Evolutionary conservation across 2,797 vertebrate species (phyloP), one percentile per base, ranked within the genome.

Genomic region (Coilia nasus): DNA sequence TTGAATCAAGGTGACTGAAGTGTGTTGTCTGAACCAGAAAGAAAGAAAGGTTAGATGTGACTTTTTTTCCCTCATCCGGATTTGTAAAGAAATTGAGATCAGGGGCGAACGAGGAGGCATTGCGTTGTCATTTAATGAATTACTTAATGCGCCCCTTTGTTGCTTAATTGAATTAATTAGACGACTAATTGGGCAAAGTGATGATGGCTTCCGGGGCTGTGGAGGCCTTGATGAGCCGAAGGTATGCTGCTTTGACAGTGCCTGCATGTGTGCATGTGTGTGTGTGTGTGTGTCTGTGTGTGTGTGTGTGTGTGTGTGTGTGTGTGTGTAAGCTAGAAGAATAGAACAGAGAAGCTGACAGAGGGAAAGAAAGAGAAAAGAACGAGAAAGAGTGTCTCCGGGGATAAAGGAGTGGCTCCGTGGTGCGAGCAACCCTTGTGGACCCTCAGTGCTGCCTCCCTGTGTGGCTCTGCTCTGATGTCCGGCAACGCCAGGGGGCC

Each of bases 141-240:
- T 83, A 88, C 89, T 91, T 92, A 92, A 91, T 90, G 89, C 86
- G 41, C 90, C 88, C 89, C 92, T 92, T 81, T 81, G 84, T 90
- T 91, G 88, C 90, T 90, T 90, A 89, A 92, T 88, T 91, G 78
- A 92, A 92, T 92, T 93, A 91, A 94, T 94, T 92, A 93, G 91
- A 89, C 86, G 87, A 89, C 88, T 93, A 94, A 93, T 90, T 93
- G 90, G 91, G 90, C 88, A 90, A 86, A 90, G 91, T 90, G 88
- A 90, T 89, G 90, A 92, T 92, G 87, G 90, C 89, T 92, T 90
- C 89, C 86, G 88, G 90, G 89, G 88, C 87, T 92, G 83, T 87
- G 82, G 67, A 87, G 86, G 82, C 87, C 88, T 87, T 85, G 83
- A 88, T 90, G 88, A 89, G 85, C 83, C 86, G 75, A 89, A 89